Base-by-base conservation (phyloP, 2,888 invertebrate species). In the Papilio demoleus region DNA sequence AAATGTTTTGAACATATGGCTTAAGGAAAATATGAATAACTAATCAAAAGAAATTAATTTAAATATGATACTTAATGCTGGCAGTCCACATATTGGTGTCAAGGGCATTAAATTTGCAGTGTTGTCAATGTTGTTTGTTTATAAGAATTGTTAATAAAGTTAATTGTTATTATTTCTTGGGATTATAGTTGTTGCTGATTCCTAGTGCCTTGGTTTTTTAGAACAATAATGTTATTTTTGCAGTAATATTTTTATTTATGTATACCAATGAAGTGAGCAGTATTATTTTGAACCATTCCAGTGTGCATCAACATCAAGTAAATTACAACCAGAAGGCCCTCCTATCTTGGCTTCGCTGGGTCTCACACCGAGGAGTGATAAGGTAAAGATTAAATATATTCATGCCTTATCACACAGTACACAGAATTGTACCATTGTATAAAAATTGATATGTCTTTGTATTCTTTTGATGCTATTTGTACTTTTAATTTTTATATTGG, bases 321-420 rank as follows among this genome's bases (percentile, higher is more conserved):
- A 91, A 80, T 64, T 89, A 24, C 93, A 91, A 73, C 89, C 90
- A 14, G 93, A 92, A 81, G 93, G 93, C 50, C 93, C 93, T 53
- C 93, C 93, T 59, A 93, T 93, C 76, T 84, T 93, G 87, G 90
- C 93, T 72, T 93, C 93, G 47, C 73, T 93, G 83, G 93, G 93
- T 65, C 90, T 93, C 75, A 93, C 93, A 77, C 93, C 93, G 64
- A 85, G 90, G 78, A 93, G 92, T 88, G 93, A 93, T 87, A 93
- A 93, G 93, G 93, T 93, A 89, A 81, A 82, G 80, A 87, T 87
- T 82, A 80, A 73, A 70, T 71, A 70, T 70, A 68, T 70, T 36
- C 72, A 73, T 72, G 63, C 31, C 8, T 84, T 82, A 82, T 84
- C 81, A 78, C 70, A 70, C 70, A 58, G 27, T 12, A 67, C 47